Conservation (phyloP, 2,113 vertebrate species). For the Gavia stellata region DNA sequence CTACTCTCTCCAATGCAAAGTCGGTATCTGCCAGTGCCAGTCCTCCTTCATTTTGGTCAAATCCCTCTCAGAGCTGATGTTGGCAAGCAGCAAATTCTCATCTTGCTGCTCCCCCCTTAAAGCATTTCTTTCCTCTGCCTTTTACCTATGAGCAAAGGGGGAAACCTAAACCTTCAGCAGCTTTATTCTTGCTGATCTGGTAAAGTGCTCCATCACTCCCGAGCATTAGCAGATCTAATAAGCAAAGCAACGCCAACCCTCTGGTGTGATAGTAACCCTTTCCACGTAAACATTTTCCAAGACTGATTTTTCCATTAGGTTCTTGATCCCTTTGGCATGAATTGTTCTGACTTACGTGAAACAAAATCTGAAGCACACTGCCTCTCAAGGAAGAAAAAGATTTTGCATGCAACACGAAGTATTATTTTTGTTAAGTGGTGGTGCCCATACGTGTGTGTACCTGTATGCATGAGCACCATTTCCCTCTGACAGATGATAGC, state of each 20-base stretch:
- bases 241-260: not conserved
- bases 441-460: rapidly evolving
- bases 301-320: not conserved
- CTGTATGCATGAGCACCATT: rapidly evolving
- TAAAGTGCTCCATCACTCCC: not conserved
- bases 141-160: not conserved
- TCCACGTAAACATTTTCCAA: not conserved
- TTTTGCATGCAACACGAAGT: not conserved
- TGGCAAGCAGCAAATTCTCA: not conserved
- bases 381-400: not conserved
- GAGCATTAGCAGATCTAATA: not conserved
- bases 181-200: not conserved
- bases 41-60: not conserved
- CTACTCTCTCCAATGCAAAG: not conserved
- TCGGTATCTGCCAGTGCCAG: not conserved
- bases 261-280: not conserved
- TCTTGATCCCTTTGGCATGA: not conserved
- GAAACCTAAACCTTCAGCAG: not conserved
- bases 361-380: not conserved
- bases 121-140: not conserved
- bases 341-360: not conserved
- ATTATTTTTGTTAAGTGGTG: not conserved
- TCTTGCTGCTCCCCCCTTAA: not conserved
- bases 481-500: not conserved
- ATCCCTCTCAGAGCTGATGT: not conserved